A percentile compares a stretch with the other conserved stretches of the same genome.
These are phyloP conservation scores for Macroramphosus scolopax DNA, from an alignment of 2,797 vertebrate species.

Conservation along the genomic window DNA sequence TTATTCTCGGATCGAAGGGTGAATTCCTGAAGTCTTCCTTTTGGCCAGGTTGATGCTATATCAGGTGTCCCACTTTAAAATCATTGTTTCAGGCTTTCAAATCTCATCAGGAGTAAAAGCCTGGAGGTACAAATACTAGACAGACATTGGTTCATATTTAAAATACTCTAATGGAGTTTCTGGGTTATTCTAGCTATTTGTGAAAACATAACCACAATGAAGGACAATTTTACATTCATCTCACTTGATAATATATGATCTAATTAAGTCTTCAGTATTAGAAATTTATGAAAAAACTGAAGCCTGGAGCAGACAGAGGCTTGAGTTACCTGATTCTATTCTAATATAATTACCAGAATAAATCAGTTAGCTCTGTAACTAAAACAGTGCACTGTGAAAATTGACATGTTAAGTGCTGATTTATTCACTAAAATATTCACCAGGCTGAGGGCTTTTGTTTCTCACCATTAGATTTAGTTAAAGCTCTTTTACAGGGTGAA, in stretches of 20 bases:
- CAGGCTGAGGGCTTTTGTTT: not conserved
- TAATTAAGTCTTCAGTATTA: slow-evolving; percentile 2
- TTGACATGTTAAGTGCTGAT: slow-evolving; percentile 8
- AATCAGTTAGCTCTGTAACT: too few species aligned
- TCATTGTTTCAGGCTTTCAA: slow-evolving; percentile 12
- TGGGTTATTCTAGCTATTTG: too few species aligned
- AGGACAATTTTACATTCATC: not conserved
- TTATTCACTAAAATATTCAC: slow-evolving; percentile 11
- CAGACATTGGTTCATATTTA: slow-evolving; percentile 7
- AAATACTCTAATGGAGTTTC: not conserved
- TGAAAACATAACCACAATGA: not conserved
- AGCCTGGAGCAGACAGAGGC: too few species aligned
- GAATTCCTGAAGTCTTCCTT: slow-evolving; percentile 29
- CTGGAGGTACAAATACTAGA: slow-evolving; percentile 4
- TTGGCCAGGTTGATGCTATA: slow-evolving; percentile 6
- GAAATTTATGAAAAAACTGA: slow-evolving; percentile 9
- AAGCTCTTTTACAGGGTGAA: not conserved
- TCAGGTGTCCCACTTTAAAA: slow-evolving; percentile 30
- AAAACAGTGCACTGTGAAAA: too few species aligned
- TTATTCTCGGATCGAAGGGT: slow-evolving; percentile 50
- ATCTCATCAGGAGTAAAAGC: slow-evolving; percentile 4
- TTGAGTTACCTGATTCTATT: too few species aligned
- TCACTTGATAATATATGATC: slow-evolving; percentile 8
- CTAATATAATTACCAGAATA: too few species aligned
- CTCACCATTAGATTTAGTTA: not conserved